Base-by-base conservation (phyloP, 2,797 vertebrate genomes). In the Intellagama lesueurii region DNA sequence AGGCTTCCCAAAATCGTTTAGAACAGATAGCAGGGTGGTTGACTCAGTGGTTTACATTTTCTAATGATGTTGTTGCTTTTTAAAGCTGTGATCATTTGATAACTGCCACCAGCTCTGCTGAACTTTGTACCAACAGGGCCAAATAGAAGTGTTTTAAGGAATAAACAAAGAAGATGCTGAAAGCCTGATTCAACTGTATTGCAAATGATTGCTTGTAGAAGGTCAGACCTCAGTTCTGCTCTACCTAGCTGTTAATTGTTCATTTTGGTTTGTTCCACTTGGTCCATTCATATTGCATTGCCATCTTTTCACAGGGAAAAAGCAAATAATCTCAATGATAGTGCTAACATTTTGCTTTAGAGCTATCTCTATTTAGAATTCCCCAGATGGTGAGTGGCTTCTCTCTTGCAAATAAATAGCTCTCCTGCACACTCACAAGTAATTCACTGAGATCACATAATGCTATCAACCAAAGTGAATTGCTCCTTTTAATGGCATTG, bases 391-490 rank as follows among this genome's bases (percentile, higher is more conserved):
- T 90, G 35, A 81, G 0, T 84, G 28, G 44, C 66, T 7, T 83
- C 52, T 75, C 2, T 78, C 22, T 88, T 86, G 60, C 90, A 93
- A 94, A 91, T 72, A 56, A n/a, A 4, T 76, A 88, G 26, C 1
- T 56, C 52, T 56, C 52, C 52, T 56, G 52, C 52, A 56, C 52
- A 3, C 75, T 17, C 73, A 0, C 56, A 68, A 82, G 3, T 3
- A 89, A 11, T 79, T 92, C 40, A 86, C 17, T 73, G 28, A 75
- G 76, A 79, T 28, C 86, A 49, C 2, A 73, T 52, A 83, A 66
- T 30, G 68, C 1, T 4, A 75, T 4, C n/a, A 77, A 88, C 5
- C 85, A 84, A 5, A 83, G 5, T 75, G 7, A 91, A 87, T 89
- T 91, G 0, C 3, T 89, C 49, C 7, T 3, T 73, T 90, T 86